Conservation (phyloP, 2,797 vertebrate genomes). For the Podarcis lilfordi region DNA sequence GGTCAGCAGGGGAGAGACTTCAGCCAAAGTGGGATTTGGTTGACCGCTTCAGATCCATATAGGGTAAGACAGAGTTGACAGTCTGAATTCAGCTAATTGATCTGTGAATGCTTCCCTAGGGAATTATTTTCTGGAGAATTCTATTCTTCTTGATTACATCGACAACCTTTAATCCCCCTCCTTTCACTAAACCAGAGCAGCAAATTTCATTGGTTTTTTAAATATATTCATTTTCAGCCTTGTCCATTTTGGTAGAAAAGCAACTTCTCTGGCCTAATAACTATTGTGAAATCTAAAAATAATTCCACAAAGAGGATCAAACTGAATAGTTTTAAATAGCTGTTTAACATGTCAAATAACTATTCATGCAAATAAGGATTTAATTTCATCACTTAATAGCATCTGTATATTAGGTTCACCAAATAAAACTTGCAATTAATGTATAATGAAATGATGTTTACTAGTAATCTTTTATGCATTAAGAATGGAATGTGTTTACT, state of each 20-base stretch:
- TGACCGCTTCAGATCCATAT: neutral
- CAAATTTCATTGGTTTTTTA: neutral
- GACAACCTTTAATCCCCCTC: neutral
- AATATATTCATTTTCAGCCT: neutral
- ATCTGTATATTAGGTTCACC: neutral
- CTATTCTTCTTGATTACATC: neutral
- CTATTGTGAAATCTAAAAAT: constrained; percentile 33
- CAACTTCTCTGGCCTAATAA: neutral
- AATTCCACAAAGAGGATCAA: constrained; percentile 31
- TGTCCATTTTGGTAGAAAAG: neutral
- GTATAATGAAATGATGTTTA: constrained; percentile 14
- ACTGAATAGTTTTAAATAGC: constrained; percentile 21
- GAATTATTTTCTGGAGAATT: neutral
- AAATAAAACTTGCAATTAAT: constrained; percentile 30
- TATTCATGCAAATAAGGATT: constrained; percentile 39
- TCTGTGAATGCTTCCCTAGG: neutral
- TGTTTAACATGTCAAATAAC: constrained; percentile 34
- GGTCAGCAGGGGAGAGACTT: neutral
- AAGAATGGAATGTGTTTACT: constrained; percentile 20
- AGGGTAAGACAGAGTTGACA: neutral
- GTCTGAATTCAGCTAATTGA: neutral
- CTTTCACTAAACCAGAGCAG: neutral
- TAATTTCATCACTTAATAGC: neutral
- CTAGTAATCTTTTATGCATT: constrained; percentile 24
- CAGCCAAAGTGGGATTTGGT: neutral